phyloP scores from a whole-genome alignment of 2,888 invertebrate species.

The Trichopria drosophilae region DNA sequence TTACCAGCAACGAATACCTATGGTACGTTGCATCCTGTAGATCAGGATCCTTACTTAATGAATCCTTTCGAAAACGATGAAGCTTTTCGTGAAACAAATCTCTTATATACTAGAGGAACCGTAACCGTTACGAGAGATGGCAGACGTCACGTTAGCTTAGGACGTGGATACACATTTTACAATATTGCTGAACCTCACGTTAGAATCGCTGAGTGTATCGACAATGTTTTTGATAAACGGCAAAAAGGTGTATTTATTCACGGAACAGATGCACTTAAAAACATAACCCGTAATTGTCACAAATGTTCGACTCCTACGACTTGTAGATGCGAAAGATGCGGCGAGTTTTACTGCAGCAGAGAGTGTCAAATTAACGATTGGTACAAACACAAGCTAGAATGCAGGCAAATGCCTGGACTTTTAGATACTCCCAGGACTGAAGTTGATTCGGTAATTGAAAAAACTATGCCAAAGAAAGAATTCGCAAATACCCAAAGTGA shows the following conservation, averaged over 20 bases:
- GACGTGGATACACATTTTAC: conserved; percentile 51
- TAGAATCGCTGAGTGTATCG: conserved; percentile 34
- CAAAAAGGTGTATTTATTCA: conserved; percentile 28
- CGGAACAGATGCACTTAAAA: conserved; percentile 33
- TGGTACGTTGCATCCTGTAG: conserved; percentile 42
- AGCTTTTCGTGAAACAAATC: conserved; percentile 40
- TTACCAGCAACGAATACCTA: conserved; percentile 16
- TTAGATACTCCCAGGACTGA: no score
- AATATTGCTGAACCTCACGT: conserved; percentile 43
- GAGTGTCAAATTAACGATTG: conserved; percentile 49
- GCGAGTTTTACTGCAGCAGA: conserved; percentile 46
- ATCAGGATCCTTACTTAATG: conserved; percentile 33
- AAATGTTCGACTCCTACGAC: conserved; percentile 34
- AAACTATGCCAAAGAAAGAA: conserved; percentile 3
- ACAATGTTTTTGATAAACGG: conserved; percentile 43
- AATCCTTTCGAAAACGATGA: conserved; percentile 43
- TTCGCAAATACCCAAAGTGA: not conserved
- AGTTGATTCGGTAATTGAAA: no score
- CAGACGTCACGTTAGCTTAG: conserved; percentile 46
- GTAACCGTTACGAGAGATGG: conserved; percentile 44
- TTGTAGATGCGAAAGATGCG: conserved; percentile 41
- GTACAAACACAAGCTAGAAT: conserved; percentile 46
- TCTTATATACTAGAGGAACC: conserved; percentile 50
- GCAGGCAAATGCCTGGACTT: conserved; percentile 47
- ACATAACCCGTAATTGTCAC: conserved; percentile 40